Conservation (phyloP, 2,888 invertebrate species). For the Dasypogon diadema region DNA sequence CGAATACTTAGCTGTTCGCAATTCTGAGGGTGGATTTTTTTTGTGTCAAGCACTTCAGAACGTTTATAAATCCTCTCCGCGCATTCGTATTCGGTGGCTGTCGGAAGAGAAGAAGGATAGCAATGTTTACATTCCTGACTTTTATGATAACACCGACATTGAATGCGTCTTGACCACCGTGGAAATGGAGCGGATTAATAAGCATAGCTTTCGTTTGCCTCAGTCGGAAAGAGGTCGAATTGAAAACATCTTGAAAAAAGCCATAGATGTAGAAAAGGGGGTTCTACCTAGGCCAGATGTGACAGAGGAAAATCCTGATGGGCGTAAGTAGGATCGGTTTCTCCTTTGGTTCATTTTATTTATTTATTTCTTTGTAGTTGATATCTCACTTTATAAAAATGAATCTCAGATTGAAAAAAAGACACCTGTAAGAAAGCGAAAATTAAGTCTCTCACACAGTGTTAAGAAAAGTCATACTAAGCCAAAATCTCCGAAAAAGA, state of each 20-base stretch:
- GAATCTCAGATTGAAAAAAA: constrained; percentile 81
- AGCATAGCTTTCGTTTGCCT: constrained; percentile 78
- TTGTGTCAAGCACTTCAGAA: constrained; percentile 92
- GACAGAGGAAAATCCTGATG: constrained; percentile 88
- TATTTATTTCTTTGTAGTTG: constrained; percentile 73
- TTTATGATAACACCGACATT: constrained; percentile 91
- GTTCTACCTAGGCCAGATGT: constrained; percentile 74
- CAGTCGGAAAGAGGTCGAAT: constrained; percentile 82
- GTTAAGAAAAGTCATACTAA: constrained; percentile 56
- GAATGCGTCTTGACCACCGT: constrained; percentile 91
- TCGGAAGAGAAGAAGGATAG: constrained; percentile 73
- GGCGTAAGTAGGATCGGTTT: constrained; percentile 73
- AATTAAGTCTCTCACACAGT: constrained; percentile 55
- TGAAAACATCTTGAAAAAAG: constrained; percentile 85
- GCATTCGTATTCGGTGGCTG: constrained; percentile 91
- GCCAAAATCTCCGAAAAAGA: constrained; percentile 54
- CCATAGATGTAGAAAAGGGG: constrained; percentile 84
- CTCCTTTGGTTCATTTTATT: not conserved
- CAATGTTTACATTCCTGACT: constrained; percentile 86
- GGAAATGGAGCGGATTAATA: constrained; percentile 79
- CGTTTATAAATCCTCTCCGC: constrained; percentile 85
- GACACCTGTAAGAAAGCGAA: constrained; percentile 58
- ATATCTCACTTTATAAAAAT: constrained; percentile 84
- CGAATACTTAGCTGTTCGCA: constrained; percentile 91
- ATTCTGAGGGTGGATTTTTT: constrained; percentile 88